A percentile compares a stretch with the other conserved stretches of the same genome.
phyloP scores from a whole-genome alignment of 2,113 vertebrate genomes.

The Hydropotes inermis region DNA sequence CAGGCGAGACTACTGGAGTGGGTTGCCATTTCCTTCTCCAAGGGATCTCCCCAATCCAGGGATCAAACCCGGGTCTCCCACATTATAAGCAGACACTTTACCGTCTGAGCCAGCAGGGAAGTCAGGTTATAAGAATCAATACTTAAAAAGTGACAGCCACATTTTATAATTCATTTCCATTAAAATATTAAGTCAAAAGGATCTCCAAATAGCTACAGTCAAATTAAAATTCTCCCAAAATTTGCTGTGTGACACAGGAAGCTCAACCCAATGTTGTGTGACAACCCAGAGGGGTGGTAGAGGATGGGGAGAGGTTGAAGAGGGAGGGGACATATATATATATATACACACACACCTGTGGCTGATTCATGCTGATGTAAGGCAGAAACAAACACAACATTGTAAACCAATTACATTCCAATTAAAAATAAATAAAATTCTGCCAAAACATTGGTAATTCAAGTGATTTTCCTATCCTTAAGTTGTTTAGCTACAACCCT shows the following conservation, averaged over 20 bases:
- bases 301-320: neutral
- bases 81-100: neutral
- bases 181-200: neutral
- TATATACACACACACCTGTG: neutral
- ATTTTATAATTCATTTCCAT: neutral
- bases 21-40: neutral
- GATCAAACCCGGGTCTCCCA: neutral
- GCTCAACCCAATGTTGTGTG: neutral
- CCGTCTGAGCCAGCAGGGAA: neutral
- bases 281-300: neutral
- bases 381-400: neutral
- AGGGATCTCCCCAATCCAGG: neutral
- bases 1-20: neutral
- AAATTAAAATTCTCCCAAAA: neutral
- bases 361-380: neutral
- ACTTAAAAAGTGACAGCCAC: neutral
- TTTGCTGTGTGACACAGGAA: neutral
- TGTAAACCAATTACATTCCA: neutral
- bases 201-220: neutral
- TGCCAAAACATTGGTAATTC: neutral
- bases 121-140: neutral
- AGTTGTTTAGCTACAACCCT: neutral
- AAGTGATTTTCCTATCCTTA: neutral
- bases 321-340: neutral
- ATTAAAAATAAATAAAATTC: neutral